These are phyloP conservation scores for Penaeus monodon DNA, from an alignment of 2,888 invertebrate species.

Conservation along the genomic window DNA sequence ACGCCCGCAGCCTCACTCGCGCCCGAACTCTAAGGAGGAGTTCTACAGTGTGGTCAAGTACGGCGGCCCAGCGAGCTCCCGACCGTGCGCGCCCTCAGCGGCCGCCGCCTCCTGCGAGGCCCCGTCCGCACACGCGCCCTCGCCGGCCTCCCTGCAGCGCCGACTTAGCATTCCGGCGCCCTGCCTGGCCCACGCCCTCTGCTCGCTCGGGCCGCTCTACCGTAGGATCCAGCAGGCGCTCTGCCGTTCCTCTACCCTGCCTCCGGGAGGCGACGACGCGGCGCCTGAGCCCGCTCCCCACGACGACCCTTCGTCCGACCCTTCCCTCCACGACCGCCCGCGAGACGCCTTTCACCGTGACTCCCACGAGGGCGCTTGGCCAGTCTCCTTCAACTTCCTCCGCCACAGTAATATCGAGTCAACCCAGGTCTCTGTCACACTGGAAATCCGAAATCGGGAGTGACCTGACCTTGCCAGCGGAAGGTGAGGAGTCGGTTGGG, in stretches of 20 bases:
- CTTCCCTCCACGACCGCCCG: constrained; percentile 2
- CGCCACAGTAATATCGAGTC: too few relatives aligned
- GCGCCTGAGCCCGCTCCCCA: background rate
- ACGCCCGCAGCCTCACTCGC: too few relatives aligned
- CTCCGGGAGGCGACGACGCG: background rate
- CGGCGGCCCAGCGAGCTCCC: too few relatives aligned
- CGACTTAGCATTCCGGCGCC: constrained; percentile 39
- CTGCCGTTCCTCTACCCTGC: constrained; percentile 8
- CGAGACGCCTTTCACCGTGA: constrained; percentile 6
- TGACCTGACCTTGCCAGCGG: too few relatives aligned
- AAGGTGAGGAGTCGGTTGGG: too few relatives aligned
- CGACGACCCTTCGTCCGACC: background rate
- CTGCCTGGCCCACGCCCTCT: constrained; percentile 45
- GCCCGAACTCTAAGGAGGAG: too few relatives aligned
- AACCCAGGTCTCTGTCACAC: too few relatives aligned
- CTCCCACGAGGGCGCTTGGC: constrained; percentile 4
- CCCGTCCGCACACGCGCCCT: background rate
- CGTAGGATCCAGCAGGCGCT: constrained; percentile 43
- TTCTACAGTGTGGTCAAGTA: too few relatives aligned
- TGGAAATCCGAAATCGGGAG: too few relatives aligned
- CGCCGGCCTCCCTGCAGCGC: constrained; percentile 37
- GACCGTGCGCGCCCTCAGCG: too few relatives aligned
- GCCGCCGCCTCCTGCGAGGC: background rate
- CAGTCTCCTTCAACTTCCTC: background rate
- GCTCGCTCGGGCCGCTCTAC: constrained; percentile 46